A percentile compares a stretch with the other conserved stretches of the same genome.
These are phyloP conservation scores for Leguminivora glycinivorella DNA, from an alignment of 1,140 invertebrate species.

Conservation along the genomic window DNA sequence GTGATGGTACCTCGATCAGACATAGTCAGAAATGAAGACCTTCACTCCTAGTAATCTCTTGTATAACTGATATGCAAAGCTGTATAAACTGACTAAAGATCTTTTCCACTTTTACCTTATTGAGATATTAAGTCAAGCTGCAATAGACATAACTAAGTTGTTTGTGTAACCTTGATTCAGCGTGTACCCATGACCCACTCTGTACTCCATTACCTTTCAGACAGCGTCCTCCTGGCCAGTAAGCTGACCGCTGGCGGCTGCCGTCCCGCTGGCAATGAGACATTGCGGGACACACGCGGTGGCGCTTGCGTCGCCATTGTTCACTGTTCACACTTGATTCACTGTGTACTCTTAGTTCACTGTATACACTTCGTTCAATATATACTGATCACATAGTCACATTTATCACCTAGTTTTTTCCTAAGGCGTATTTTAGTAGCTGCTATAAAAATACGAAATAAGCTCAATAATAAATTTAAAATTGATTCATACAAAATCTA, in stretches of 20 bases:
- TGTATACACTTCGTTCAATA: slow-evolving; percentile 23
- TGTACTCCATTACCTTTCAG: slow-evolving; percentile 63
- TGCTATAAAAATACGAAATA: no score
- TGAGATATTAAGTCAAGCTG: neutral
- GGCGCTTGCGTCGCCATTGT: slow-evolving; percentile 56
- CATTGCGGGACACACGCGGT: slow-evolving; percentile 66
- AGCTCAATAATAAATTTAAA: no score
- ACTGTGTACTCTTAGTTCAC: slow-evolving; percentile 33
- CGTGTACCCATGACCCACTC: neutral
- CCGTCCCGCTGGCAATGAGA: slow-evolving; percentile 72
- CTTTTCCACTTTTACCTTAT: no score
- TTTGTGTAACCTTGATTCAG: neutral
- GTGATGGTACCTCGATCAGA: no score
- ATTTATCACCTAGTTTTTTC: neutral
- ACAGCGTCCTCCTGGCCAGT: slow-evolving; percentile 64
- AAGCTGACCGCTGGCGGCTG: slow-evolving; percentile 64
- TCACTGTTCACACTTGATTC: slow-evolving; percentile 32
- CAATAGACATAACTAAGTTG: neutral
- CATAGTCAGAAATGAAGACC: no score
- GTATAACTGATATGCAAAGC: no score
- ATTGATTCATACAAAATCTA: no score
- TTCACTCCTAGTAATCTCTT: no score
- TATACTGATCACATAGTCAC: neutral
- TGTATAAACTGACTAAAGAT: no score
- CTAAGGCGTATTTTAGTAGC: neutral